A percentile compares a stretch with the other conserved stretches of the same genome.
phyloP scores from a whole-genome alignment of 2,888 invertebrate genomes.

The Calliopum simillimum region DNA sequence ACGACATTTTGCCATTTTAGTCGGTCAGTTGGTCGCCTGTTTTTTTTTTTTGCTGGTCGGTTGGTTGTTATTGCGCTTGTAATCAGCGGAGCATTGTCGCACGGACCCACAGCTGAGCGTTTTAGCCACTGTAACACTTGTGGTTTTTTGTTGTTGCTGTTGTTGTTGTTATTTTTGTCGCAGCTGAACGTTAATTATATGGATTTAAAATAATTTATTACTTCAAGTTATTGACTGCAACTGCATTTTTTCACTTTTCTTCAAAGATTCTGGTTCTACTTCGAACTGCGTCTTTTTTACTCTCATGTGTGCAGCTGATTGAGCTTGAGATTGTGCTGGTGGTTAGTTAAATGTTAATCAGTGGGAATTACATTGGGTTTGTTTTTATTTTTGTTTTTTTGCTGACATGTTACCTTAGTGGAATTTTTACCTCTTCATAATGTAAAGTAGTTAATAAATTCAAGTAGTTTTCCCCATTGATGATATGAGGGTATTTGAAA shows the following conservation, averaged over 20 bases:
- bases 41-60: conserved; percentile 8
- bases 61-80: conserved; percentile 20
- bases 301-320: neutral
- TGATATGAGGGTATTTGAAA: too few relatives aligned
- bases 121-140: conserved; percentile 5
- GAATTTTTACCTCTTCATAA: too few relatives aligned
- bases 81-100: neutral
- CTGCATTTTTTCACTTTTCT: conserved; percentile 26
- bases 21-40: conserved; percentile 49
- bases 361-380: too few relatives aligned
- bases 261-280: neutral
- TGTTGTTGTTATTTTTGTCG: conserved; percentile 16
- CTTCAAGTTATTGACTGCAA: conserved; percentile 26
- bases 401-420: too few relatives aligned
- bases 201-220: conserved; percentile 33
- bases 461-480: too few relatives aligned
- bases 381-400: too few relatives aligned
- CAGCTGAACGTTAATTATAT: conserved; percentile 34
- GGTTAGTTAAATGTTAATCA: too few relatives aligned
- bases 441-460: too few relatives aligned
- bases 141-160: neutral
- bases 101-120: conserved; percentile 20
- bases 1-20: conserved; percentile 50
- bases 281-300: neutral
- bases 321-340: too few relatives aligned